Conservation (phyloP, 2,113 vertebrate species). For the Leucopsar rothschildi region DNA sequence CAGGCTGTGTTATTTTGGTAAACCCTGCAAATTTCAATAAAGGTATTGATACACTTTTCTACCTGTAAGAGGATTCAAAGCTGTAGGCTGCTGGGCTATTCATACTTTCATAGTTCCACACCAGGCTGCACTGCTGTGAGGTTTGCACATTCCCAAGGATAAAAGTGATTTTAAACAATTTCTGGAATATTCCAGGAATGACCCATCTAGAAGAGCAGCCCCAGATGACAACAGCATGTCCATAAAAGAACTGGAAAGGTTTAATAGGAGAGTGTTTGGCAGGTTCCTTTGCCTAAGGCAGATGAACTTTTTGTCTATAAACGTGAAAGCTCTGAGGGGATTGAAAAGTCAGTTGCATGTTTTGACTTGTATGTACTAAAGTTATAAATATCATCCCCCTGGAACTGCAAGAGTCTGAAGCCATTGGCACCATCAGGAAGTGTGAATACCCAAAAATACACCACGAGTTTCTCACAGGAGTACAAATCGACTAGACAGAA, state of each 20-base stretch:
- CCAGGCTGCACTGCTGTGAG: neutral
- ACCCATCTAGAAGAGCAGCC: neutral
- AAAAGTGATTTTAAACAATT: neutral
- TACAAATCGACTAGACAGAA: neutral
- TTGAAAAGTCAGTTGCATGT: neutral
- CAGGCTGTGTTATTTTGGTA: neutral
- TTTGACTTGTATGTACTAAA: neutral
- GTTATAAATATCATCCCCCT: neutral
- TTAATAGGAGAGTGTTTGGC: neutral
- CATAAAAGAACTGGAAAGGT: neutral
- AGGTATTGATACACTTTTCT: neutral
- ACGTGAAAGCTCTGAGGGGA: slow-evolving; percentile 10
- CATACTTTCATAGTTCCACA: neutral
- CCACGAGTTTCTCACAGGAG: neutral
- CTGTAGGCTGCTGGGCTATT: neutral
- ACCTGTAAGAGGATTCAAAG: neutral
- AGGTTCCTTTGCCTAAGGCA: neutral
- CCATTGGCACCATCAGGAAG: neutral
- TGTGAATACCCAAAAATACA: neutral
- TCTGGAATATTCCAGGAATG: neutral
- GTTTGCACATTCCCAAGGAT: neutral
- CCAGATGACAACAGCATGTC: neutral
- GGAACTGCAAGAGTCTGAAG: neutral
- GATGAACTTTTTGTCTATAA: neutral
- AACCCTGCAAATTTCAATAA: neutral